These are phyloP conservation scores for Cherax destructor DNA, from an alignment of 1,140 invertebrate species.

Conservation along the genomic window DNA sequence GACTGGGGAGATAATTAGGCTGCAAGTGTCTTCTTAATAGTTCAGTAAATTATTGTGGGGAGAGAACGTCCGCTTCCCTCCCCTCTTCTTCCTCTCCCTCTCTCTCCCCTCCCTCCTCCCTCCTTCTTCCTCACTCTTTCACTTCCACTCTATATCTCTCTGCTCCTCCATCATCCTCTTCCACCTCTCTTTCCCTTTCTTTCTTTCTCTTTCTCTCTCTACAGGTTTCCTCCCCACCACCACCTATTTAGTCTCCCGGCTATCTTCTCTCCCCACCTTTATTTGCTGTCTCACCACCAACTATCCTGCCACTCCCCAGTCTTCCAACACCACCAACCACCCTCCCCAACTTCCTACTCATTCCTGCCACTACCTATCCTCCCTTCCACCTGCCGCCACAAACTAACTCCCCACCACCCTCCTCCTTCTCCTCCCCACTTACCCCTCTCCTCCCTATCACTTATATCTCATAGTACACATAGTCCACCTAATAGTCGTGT, in stretches of 20 bases:
- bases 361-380: not conserved
- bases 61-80: not conserved
- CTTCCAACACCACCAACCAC: too few relatives aligned
- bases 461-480: too few relatives aligned
- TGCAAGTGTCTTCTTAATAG: too few relatives aligned
- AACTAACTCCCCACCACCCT: not conserved
- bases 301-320: not conserved
- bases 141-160: not conserved
- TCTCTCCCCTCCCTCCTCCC: not conserved
- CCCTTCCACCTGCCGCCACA: not conserved
- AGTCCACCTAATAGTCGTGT: too few relatives aligned
- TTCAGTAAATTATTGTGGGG: not conserved
- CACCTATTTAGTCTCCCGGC: not conserved
- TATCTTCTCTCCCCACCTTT: not conserved
- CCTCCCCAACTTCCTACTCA: not conserved
- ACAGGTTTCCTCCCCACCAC: not conserved
- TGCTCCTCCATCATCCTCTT: not conserved
- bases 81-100: not conserved
- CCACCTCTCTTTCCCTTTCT: too few relatives aligned
- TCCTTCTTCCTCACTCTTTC: not conserved
- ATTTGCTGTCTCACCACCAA: not conserved
- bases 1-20: too few relatives aligned
- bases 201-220: not conserved
- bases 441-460: not conserved
- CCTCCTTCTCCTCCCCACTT: not conserved